Percentiles rank a stretch among this genome's conserved stretches.
Conservation (phyloP, 2,113 vertebrate genomes). For the Cochlearius cochlearius region DNA sequence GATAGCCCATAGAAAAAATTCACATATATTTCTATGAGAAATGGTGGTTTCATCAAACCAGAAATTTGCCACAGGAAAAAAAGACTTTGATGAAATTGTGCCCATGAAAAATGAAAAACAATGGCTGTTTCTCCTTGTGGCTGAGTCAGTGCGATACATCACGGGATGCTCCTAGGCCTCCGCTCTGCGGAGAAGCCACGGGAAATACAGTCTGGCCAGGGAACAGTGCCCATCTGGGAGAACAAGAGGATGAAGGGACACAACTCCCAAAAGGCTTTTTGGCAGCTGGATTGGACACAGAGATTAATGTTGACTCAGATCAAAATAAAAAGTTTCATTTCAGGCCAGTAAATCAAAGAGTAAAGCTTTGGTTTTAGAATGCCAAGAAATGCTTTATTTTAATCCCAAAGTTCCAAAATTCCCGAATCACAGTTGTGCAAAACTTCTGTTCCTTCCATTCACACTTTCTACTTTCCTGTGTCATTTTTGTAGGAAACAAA, state of each 20-base stretch:
- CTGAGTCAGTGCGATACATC: neutral
- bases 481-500: neutral
- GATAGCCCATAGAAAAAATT: neutral
- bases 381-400: neutral
- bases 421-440: neutral
- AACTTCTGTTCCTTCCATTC: neutral
- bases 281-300: neutral
- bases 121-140: neutral
- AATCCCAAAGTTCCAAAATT: neutral
- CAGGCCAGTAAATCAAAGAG: neutral
- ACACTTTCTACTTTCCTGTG: neutral
- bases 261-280: neutral
- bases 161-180: neutral
- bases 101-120: neutral
- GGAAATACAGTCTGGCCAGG: neutral
- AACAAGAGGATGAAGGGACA: neutral
- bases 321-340: constrained; percentile 1
- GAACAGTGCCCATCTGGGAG: neutral
- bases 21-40: neutral
- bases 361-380: neutral
- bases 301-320: neutral
- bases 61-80: neutral
- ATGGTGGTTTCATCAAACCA: neutral
- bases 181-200: neutral
- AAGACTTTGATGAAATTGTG: neutral